Evolutionary conservation across 1,140 invertebrate genomes (phyloP).

Genomic region (Lithobius niger): DNA sequence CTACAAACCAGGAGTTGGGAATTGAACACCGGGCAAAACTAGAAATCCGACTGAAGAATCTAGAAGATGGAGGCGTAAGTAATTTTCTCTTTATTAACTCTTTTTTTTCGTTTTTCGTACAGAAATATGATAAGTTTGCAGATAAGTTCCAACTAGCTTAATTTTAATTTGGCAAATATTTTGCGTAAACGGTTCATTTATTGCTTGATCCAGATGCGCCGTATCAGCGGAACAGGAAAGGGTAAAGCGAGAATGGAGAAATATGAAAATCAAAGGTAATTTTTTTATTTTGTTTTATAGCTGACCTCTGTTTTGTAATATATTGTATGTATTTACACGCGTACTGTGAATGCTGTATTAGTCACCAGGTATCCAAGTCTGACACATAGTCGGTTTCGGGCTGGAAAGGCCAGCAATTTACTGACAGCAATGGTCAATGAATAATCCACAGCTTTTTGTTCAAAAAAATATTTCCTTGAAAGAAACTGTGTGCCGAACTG

Average conservation of each 20-base stretch:
- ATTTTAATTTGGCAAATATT: neutral
- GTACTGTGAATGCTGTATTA: too few relatives aligned
- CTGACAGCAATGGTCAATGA: too few relatives aligned
- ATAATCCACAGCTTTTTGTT: too few relatives aligned
- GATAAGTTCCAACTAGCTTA: neutral
- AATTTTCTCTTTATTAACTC: neutral
- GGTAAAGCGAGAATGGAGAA: constrained; percentile 78
- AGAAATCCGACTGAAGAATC: constrained; percentile 53
- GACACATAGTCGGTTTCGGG: too few relatives aligned
- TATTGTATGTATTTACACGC: too few relatives aligned
- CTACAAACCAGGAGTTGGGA: constrained; percentile 59
- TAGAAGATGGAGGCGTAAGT: constrained; percentile 73
- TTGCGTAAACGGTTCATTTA: constrained; percentile 11
- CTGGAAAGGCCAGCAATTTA: too few relatives aligned
- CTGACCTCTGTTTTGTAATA: too few relatives aligned
- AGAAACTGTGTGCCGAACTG: too few relatives aligned
- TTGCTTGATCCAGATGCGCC: constrained; percentile 24
- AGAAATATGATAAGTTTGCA: neutral
- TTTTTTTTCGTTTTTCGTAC: neutral
- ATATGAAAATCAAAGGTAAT: constrained; percentile 56
- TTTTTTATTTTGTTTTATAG: too few relatives aligned
- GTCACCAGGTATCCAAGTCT: too few relatives aligned
- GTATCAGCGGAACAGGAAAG: constrained; percentile 69
- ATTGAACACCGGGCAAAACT: constrained; percentile 75
- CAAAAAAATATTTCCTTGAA: too few relatives aligned